phyloP scores from a whole-genome alignment of 1,140 invertebrate species.

The Brachionus rubens region DNA sequence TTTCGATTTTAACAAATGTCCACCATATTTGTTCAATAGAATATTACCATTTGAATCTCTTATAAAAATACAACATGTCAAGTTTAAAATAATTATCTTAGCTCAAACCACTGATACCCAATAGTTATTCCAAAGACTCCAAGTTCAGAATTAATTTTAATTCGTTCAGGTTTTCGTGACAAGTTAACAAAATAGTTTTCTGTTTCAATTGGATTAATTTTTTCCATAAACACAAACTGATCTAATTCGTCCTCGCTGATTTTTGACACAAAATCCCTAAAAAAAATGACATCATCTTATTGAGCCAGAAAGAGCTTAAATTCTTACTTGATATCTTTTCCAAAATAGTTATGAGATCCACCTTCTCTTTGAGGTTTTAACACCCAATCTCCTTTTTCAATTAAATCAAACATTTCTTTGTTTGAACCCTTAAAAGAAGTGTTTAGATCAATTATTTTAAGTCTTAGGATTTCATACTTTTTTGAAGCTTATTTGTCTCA shows the following conservation, averaged over 20 bases:
- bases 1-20: constrained; percentile 9
- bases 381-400: constrained; percentile 5
- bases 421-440: not conserved
- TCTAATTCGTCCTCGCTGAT: not conserved
- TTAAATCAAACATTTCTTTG: not conserved
- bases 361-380: constrained; percentile 28
- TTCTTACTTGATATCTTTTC: not conserved
- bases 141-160: not conserved
- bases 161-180: not conserved
- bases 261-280: not conserved
- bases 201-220: not conserved
- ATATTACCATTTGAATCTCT: not conserved
- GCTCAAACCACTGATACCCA: not conserved
- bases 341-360: not conserved
- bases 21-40: constrained; percentile 15
- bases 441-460: no score
- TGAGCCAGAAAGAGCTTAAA: not conserved
- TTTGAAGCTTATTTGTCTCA: not conserved
- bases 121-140: constrained; percentile 25
- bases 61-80: not conserved
- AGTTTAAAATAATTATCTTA: not conserved
- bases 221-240: constrained; percentile 17
- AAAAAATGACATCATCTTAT: not conserved
- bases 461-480: not conserved
- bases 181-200: not conserved